Evolutionary conservation across 2,797 vertebrate species (phyloP).

Genomic region (Sebastes matsubarae): DNA sequence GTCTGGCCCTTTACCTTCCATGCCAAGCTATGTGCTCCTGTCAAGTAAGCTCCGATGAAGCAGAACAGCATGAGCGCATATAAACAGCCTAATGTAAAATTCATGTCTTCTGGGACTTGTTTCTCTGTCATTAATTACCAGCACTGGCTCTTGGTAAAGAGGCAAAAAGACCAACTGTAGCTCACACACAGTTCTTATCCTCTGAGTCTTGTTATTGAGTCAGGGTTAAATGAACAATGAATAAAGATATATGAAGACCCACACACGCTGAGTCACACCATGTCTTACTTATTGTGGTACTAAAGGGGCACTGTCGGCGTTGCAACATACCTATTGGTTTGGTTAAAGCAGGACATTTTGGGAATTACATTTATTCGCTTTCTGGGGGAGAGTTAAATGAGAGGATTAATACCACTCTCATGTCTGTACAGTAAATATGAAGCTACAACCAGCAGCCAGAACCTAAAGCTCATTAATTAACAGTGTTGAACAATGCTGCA

Average conservation of each 20-base stretch:
- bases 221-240: conserved; percentile 18
- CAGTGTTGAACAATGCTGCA: neutral
- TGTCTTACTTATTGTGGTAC: conserved; percentile 2
- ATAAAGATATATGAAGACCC: conserved; percentile 24
- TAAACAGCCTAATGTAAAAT: conserved; percentile 78
- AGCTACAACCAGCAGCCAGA: neutral
- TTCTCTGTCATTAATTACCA: conserved; percentile 77
- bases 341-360: conserved; percentile 7
- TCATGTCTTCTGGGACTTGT: conserved; percentile 77
- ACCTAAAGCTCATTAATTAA: neutral
- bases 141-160: conserved; percentile 62
- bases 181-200: conserved; percentile 36
- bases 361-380: neutral
- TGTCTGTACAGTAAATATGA: neutral
- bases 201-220: conserved; percentile 48
- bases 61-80: conserved; percentile 52
- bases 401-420: neutral
- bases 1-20: conserved; percentile 40
- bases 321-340: neutral
- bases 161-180: conserved; percentile 62
- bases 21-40: conserved; percentile 26
- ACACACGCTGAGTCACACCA: neutral
- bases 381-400: neutral
- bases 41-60: conserved; percentile 50
- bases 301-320: neutral